phyloP scores from a whole-genome alignment of 1,140 invertebrate genomes.

The Drosophila nannoptera region DNA sequence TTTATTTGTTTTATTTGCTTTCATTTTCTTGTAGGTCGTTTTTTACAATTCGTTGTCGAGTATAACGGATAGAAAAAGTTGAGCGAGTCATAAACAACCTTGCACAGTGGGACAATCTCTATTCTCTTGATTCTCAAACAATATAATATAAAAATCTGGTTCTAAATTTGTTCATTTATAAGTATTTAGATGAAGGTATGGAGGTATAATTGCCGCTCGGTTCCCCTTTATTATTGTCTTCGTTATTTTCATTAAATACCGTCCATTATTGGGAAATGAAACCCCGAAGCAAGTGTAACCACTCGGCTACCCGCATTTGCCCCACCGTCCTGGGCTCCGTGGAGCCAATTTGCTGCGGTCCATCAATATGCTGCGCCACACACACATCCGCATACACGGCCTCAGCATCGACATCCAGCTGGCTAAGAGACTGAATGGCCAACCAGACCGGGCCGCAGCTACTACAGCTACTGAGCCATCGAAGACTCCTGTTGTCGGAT shows the following conservation, averaged over 20 bases:
- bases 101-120: slow-evolving; percentile 42
- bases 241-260: no score
- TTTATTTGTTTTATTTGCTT: slow-evolving; percentile 58
- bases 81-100: slow-evolving; percentile 36
- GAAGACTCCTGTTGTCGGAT: slow-evolving; percentile 53
- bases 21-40: slow-evolving; percentile 51
- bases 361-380: slow-evolving; percentile 73
- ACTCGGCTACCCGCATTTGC: neutral
- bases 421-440: slow-evolving; percentile 61
- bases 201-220: no score
- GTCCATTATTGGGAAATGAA: no score
- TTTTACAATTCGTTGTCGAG: slow-evolving; percentile 68
- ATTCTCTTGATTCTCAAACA: neutral
- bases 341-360: slow-evolving; percentile 73
- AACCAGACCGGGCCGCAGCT: slow-evolving; percentile 26
- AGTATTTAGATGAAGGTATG: no score
- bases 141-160: no score
- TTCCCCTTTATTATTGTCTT: no score
- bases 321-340: slow-evolving; percentile 51
- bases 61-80: slow-evolving; percentile 70
- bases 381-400: slow-evolving; percentile 33
- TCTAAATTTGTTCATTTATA: no score
- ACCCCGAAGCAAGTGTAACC: neutral
- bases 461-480: slow-evolving; percentile 20
- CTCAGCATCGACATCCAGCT: slow-evolving; percentile 23